Conservation (phyloP, 2,888 invertebrate species). For the Corythucha ciliata region DNA sequence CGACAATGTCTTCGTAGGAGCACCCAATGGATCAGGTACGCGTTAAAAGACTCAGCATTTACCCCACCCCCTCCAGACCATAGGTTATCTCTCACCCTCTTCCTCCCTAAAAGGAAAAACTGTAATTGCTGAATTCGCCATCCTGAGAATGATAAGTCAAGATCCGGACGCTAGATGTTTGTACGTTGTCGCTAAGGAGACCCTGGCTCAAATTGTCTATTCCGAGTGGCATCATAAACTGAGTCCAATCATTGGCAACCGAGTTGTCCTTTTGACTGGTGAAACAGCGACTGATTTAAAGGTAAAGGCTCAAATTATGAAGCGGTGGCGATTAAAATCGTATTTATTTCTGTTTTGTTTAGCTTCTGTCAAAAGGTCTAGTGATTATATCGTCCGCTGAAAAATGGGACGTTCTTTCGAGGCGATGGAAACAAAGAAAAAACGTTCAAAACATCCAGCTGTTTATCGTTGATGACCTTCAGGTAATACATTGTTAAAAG, state of each 20-base stretch:
- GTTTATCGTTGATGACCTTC: constrained; percentile 94
- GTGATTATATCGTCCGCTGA: constrained; percentile 96
- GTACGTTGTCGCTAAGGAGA: constrained; percentile 86
- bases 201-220: constrained; percentile 80
- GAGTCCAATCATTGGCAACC: constrained; percentile 64
- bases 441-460: constrained; percentile 94
- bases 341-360: constrained; percentile 23
- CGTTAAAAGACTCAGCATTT: not conserved
- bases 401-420: constrained; percentile 96
- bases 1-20: constrained; percentile 94
- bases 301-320: no score
- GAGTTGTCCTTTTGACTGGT: constrained; percentile 86
- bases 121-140: constrained; percentile 91
- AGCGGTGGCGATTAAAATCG: no score
- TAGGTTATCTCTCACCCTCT: not conserved
- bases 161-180: constrained; percentile 76
- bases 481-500: no score
- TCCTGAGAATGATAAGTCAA: constrained; percentile 72
- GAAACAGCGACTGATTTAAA: constrained; percentile 97
- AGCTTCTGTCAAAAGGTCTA: constrained; percentile 82
- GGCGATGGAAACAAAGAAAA: constrained; percentile 98
- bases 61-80: not conserved
- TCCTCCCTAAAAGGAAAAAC: constrained; percentile 72
- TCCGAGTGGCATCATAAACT: constrained; percentile 89
- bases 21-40: constrained; percentile 66